phyloP scores from a whole-genome alignment of 2,797 vertebrate species.

The Enteromius mattozi region DNA sequence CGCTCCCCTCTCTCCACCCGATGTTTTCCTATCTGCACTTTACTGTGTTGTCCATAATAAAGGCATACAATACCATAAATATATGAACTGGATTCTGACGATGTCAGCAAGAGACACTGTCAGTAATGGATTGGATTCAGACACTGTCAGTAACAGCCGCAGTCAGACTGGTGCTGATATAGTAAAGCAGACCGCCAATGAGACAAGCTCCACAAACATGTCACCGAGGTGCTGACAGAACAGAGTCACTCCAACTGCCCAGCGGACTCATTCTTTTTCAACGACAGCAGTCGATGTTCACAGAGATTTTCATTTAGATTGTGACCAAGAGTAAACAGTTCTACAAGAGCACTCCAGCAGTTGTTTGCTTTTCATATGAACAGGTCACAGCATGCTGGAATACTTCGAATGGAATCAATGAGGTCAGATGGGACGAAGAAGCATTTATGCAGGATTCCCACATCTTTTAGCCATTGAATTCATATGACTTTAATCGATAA shows the following conservation, averaged over 20 bases:
- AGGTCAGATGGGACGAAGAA: slow-evolving; percentile 45
- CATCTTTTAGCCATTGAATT: slow-evolving; percentile 12
- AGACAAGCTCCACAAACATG: slow-evolving; percentile 45
- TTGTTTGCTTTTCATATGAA: slow-evolving; percentile 47
- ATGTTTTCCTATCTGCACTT: not conserved
- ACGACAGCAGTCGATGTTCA: slow-evolving; percentile 62
- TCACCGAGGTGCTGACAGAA: slow-evolving; percentile 47
- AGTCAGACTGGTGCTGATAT: not conserved
- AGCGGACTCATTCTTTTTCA: slow-evolving; percentile 40
- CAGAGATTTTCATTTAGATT: slow-evolving; percentile 66
- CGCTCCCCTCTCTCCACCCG: not conserved
- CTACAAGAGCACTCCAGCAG: slow-evolving; percentile 50
- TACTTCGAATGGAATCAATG: slow-evolving; percentile 62
- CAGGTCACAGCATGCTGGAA: slow-evolving; percentile 42
- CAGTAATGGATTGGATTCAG: not conserved
- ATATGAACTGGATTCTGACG: not conserved
- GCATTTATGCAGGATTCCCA: slow-evolving; percentile 41
- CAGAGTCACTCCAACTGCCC: slow-evolving; percentile 27
- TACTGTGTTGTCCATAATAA: not conserved
- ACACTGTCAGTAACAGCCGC: not conserved
- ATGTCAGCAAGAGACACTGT: too few relatives aligned
- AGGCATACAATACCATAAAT: not conserved
- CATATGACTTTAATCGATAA: not conserved
- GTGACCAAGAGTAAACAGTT: slow-evolving; percentile 60
- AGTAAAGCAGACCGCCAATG: not conserved